Evolutionary conservation across 2,113 vertebrate genomes (phyloP).

Genomic region (Heterotilapia buettikoferi): DNA sequence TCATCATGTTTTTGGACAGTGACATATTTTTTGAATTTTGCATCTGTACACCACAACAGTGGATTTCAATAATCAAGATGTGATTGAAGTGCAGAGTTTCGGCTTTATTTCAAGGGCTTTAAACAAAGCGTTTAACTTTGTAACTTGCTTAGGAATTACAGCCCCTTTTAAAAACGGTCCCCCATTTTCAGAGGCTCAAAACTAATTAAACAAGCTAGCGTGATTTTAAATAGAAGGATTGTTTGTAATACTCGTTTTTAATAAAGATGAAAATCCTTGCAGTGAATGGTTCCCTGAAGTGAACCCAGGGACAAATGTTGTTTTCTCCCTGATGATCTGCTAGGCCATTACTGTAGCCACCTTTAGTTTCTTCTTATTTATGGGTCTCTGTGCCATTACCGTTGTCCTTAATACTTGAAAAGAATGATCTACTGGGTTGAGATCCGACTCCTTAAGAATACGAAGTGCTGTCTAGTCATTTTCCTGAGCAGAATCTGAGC

Average conservation of each 20-base stretch:
- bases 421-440: neutral
- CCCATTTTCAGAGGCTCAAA: neutral
- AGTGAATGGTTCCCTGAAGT: neutral
- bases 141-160: neutral
- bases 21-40: neutral
- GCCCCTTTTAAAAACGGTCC: neutral
- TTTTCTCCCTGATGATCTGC: neutral
- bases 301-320: neutral
- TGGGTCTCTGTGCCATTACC: neutral
- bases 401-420: neutral
- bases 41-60: neutral
- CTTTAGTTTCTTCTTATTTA: neutral
- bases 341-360: neutral
- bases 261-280: neutral
- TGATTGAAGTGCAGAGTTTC: neutral
- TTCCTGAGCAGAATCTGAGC: neutral
- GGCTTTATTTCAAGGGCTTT: neutral
- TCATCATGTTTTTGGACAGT: neutral
- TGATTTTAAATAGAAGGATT: neutral
- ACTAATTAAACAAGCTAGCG: neutral
- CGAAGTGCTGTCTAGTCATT: neutral
- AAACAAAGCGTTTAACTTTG: neutral
- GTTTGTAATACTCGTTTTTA: neutral
- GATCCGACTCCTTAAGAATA: neutral
- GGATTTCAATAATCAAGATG: neutral